These are phyloP conservation scores for Pogonomyrmex barbatus DNA, from an alignment of 1,140 invertebrate genomes.

Conservation along the genomic window DNA sequence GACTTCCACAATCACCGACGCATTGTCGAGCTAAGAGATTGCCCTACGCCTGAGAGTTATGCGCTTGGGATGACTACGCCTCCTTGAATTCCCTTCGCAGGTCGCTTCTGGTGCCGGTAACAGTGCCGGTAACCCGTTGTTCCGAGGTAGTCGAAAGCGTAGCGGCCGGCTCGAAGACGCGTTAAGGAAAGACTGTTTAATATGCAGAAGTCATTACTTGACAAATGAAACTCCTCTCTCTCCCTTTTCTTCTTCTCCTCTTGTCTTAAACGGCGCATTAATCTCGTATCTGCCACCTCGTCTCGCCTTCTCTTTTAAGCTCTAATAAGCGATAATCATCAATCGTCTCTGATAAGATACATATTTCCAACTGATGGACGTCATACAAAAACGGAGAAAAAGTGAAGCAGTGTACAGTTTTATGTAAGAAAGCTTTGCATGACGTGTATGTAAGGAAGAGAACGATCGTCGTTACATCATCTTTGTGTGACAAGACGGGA, in stretches of 20 bases:
- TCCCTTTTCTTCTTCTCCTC: background rate
- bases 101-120: constrained; percentile 69
- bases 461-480: background rate
- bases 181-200: constrained; percentile 43
- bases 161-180: constrained; percentile 21
- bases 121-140: constrained; percentile 70
- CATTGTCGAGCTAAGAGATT: constrained; percentile 73
- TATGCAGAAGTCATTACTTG: constrained; percentile 46
- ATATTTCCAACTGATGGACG: constrained; percentile 8
- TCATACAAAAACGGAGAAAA: background rate
- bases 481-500: background rate
- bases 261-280: constrained; percentile 24
- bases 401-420: too few species aligned
- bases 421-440: background rate
- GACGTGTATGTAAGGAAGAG: background rate
- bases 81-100: constrained; percentile 62
- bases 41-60: constrained; percentile 73
- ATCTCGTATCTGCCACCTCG: constrained; percentile 3
- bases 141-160: constrained; percentile 36
- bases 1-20: constrained; percentile 72
- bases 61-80: constrained; percentile 70
- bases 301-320: constrained; percentile 6
- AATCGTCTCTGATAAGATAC: constrained; percentile 26
- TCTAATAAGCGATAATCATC: constrained; percentile 27
- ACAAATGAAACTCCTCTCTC: constrained; percentile 35